Conservation (phyloP, 1,140 invertebrate genomes). For the Cryptotermes secundus region DNA sequence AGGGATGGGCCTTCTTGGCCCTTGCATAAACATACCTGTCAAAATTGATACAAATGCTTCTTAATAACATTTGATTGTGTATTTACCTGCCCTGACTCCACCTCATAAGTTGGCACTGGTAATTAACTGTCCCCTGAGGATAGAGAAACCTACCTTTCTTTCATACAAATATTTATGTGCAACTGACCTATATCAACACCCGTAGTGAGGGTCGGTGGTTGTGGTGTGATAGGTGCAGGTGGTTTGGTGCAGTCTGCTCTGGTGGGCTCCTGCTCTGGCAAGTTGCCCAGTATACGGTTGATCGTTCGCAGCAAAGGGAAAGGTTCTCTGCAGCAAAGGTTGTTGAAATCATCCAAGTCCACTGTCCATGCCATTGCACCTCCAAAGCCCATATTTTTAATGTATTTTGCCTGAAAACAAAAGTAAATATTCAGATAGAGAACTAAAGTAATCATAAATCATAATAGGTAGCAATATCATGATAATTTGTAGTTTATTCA, state of each 20-base stretch:
- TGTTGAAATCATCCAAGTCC: slow-evolving; percentile 87
- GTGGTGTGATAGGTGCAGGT: slow-evolving; percentile 64
- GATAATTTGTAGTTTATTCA: too few species aligned
- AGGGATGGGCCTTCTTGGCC: too few species aligned
- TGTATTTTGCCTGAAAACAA: slow-evolving; percentile 63
- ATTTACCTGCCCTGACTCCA: too few species aligned
- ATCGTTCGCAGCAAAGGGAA: slow-evolving; percentile 74
- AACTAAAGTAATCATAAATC: neutral
- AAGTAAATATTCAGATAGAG: neutral
- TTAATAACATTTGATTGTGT: too few species aligned
- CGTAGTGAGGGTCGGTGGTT: slow-evolving; percentile 68
- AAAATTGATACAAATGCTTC: too few species aligned
- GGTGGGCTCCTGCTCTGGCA: slow-evolving; percentile 37
- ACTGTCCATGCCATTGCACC: slow-evolving; percentile 85
- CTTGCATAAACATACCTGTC: too few species aligned
- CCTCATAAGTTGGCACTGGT: too few species aligned
- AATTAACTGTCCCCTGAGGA: too few species aligned
- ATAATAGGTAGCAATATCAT: too few species aligned
- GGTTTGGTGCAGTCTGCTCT: slow-evolving; percentile 38
- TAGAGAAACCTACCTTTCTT: too few species aligned
- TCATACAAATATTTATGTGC: neutral
- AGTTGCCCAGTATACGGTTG: slow-evolving; percentile 64
- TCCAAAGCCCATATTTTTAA: slow-evolving; percentile 66
- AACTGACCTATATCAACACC: slow-evolving; percentile 48
- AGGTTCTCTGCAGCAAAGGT: slow-evolving; percentile 67